Percentiles rank a stretch among this genome's conserved stretches.
Conservation (phyloP, 2,797 vertebrate genomes). For the Siniperca obscura region DNA sequence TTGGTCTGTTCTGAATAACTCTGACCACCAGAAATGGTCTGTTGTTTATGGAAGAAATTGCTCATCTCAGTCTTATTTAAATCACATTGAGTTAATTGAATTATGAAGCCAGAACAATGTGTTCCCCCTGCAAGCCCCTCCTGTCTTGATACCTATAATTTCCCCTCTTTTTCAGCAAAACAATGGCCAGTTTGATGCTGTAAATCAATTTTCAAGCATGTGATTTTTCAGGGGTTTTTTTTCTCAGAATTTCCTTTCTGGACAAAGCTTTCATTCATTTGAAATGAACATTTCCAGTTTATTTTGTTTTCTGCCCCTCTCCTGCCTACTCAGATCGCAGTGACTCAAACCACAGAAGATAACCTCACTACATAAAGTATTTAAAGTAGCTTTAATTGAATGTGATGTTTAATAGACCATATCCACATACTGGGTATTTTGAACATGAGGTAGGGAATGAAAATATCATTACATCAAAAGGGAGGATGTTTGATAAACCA, state of each 20-base stretch:
- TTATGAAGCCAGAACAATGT: conserved; percentile 21
- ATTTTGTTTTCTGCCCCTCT: background rate
- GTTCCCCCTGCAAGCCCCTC: background rate
- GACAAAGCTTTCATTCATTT: conserved; percentile 10
- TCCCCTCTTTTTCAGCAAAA: background rate
- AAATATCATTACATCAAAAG: background rate
- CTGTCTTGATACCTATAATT: background rate
- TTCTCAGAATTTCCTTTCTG: background rate
- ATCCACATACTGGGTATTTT: background rate
- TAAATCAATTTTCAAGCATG: conserved; percentile 1
- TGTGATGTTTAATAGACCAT: background rate
- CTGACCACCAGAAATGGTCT: background rate
- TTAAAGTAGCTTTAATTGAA: background rate
- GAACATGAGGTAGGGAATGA: background rate
- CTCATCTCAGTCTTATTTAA: conserved; percentile 10
- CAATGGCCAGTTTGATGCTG: background rate
- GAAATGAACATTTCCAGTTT: background rate
- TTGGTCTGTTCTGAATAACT: background rate
- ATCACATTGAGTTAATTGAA: conserved; percentile 28
- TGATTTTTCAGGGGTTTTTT: background rate
- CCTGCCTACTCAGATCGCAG: background rate
- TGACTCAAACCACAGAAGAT: conserved; percentile 3
- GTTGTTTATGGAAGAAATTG: conserved; percentile 40
- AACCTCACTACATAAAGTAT: background rate
- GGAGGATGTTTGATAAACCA: background rate